These are phyloP conservation scores for Rhegmatorhina hoffmannsi DNA, from an alignment of 2,113 vertebrate genomes.

Conservation along the genomic window DNA sequence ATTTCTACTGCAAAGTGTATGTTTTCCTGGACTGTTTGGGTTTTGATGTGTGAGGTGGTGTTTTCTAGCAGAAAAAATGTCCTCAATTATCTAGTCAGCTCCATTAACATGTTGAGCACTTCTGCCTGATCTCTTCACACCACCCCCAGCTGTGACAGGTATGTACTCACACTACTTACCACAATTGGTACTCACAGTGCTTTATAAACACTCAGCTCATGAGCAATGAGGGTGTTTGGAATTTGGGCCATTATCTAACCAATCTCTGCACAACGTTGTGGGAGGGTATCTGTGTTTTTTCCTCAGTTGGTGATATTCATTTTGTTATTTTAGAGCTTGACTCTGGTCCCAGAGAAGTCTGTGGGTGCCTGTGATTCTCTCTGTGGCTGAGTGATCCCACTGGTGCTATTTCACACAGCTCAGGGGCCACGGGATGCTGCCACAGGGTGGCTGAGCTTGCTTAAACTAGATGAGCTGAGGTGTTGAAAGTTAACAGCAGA, in stretches of 20 bases:
- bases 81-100: neutral
- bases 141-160: neutral
- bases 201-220: neutral
- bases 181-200: neutral
- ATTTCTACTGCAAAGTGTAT: neutral
- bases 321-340: neutral
- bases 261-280: neutral
- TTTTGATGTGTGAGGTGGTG: neutral
- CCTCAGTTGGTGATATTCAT: neutral
- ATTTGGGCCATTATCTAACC: neutral
- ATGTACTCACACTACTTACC: neutral
- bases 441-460: neutral
- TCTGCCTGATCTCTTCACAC: neutral
- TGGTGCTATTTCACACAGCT: neutral
- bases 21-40: neutral
- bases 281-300: neutral
- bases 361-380: neutral
- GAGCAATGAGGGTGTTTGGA: neutral
- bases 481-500: neutral
- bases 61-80: neutral
- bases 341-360: neutral
- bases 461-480: neutral
- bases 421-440: neutral
- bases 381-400: fast-evolving
- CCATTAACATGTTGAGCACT: neutral